Conservation (phyloP, 2,113 vertebrate species). For the Antennarius striatus region DNA sequence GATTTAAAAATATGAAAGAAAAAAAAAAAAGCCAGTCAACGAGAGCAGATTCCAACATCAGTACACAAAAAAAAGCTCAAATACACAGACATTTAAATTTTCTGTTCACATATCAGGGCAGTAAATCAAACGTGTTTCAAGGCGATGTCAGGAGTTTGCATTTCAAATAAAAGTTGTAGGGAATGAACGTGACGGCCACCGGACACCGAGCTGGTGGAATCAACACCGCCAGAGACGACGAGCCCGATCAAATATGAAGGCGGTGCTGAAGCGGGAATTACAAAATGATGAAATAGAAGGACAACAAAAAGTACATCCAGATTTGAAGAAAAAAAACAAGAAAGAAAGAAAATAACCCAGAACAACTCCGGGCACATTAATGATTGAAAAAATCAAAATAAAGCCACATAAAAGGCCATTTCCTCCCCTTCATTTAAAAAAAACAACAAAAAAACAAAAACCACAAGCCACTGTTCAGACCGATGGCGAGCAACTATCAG, state of each 20-base stretch:
- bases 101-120: constrained; percentile 31
- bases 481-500: constrained; percentile 20
- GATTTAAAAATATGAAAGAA: background rate
- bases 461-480: background rate
- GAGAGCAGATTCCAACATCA: constrained; percentile 5
- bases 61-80: constrained; percentile 23
- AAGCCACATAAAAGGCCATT: constrained; percentile 34
- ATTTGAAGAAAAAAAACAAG: background rate
- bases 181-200: constrained; percentile 1
- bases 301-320: background rate
- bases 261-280: constrained; percentile 2
- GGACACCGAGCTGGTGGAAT: constrained; percentile 34
- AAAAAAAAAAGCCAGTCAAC: background rate
- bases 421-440: constrained; percentile 37
- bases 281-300: constrained; percentile 14
- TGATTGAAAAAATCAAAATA: constrained; percentile 9
- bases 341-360: background rate
- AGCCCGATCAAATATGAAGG: constrained; percentile 12
- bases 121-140: constrained; percentile 46
- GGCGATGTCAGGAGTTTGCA: constrained; percentile 17
- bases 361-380: no score
- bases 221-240: constrained; percentile 11
- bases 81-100: constrained; percentile 17
- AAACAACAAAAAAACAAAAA: no score
- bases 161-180: constrained; percentile 11